A percentile compares a stretch with the other conserved stretches of the same genome.
phyloP scores from a whole-genome alignment of 2,797 vertebrate genomes.

The Triplophysa yarkandensis region DNA sequence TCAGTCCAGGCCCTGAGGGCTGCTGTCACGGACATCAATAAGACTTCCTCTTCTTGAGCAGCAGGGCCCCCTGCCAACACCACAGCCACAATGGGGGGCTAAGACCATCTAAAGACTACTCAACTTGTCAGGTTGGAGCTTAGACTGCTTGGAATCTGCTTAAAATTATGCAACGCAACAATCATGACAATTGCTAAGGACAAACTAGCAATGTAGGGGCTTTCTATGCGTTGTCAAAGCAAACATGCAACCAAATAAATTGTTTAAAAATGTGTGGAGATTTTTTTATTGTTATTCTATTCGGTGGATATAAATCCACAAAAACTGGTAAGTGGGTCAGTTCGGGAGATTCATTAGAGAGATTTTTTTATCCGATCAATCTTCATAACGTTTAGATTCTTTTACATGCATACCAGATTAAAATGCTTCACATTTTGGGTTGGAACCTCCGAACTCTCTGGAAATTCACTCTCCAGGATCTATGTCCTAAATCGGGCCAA shows the following conservation, averaged over 20 bases:
- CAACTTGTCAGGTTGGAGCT: conserved; percentile 45
- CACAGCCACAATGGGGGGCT: conserved; percentile 45
- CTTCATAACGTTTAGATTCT: too few species aligned
- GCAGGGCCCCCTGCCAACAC: conserved; percentile 41
- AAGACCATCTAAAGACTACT: conserved; percentile 48
- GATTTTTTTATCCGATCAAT: too few species aligned
- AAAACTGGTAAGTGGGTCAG: too few species aligned
- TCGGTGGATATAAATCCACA: too few species aligned
- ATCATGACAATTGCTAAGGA: conserved; percentile 5
- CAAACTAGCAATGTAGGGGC: conserved; percentile 1
- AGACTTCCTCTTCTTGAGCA: conserved; percentile 53
- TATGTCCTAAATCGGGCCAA: neutral
- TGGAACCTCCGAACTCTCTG: too few species aligned
- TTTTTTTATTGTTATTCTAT: too few species aligned
- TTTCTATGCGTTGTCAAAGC: neutral
- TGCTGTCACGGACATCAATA: conserved; percentile 51
- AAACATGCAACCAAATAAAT: conserved; percentile 37
- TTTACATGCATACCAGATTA: too few species aligned
- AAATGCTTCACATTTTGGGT: too few species aligned
- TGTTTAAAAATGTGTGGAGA: too few species aligned
- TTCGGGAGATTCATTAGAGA: too few species aligned
- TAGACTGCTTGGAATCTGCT: conserved; percentile 20
- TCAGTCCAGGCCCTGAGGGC: conserved; percentile 47
- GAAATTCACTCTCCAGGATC: too few species aligned
- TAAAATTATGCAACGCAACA: conserved; percentile 39